Evolutionary conservation across 2,797 vertebrate species (phyloP).

Genomic region (Sylvia borin): DNA sequence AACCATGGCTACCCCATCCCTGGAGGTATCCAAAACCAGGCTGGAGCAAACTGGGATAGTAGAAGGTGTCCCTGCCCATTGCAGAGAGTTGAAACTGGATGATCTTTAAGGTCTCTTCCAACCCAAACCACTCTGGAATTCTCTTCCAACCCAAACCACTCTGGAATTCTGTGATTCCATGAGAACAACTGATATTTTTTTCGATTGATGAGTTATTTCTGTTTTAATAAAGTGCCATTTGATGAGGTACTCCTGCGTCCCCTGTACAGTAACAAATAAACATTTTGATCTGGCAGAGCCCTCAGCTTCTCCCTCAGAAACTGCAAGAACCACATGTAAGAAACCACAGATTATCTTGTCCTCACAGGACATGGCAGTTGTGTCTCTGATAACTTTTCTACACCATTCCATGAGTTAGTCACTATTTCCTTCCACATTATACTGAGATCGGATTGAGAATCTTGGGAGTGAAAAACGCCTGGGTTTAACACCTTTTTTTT

Average conservation of each 20-base stretch:
- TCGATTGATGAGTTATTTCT: not conserved
- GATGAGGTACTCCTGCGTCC: not conserved
- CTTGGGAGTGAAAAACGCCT: fast-evolving
- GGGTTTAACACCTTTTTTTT: not conserved
- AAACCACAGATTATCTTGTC: not conserved
- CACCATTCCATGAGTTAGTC: not conserved
- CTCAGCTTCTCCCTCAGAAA: not conserved
- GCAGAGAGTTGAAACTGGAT: not conserved
- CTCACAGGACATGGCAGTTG: not conserved
- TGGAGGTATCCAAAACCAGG: not conserved
- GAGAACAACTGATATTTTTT: not conserved
- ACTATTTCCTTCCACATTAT: not conserved
- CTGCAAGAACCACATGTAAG: not conserved
- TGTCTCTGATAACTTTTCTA: not conserved
- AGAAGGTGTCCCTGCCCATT: not conserved
- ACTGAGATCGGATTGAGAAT: not conserved
- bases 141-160: not conserved
- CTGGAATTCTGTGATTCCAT: not conserved
- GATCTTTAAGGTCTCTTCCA: not conserved
- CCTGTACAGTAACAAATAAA: not conserved
- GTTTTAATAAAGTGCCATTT: not conserved
- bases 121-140: not conserved
- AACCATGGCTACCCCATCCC: not conserved
- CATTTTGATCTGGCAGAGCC: not conserved
- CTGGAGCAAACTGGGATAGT: not conserved